These are phyloP conservation scores for Plagodis pulveraria DNA, from an alignment of 2,888 invertebrate species.

Conservation along the genomic window DNA sequence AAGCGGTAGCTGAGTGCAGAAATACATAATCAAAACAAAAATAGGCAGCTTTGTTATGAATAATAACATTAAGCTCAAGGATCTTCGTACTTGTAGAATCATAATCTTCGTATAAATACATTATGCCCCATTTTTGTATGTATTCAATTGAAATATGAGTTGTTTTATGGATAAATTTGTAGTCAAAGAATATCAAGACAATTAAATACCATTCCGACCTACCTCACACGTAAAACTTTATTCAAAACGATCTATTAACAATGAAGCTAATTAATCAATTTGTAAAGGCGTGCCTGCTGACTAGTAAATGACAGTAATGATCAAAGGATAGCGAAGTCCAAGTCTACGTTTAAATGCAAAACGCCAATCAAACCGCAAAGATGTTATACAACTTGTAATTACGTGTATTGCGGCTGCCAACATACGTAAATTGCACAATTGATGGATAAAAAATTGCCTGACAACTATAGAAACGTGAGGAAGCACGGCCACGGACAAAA, in stretches of 20 bases:
- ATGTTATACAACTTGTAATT: constrained; percentile 67
- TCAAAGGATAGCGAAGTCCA: constrained; percentile 47
- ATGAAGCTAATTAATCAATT: constrained; percentile 59
- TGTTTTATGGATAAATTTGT: background rate
- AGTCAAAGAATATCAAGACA: background rate
- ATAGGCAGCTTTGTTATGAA: background rate
- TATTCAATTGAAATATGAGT: too few relatives aligned
- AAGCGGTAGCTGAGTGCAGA: constrained; percentile 14
- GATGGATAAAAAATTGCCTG: constrained; percentile 43
- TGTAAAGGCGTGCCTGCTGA: constrained; percentile 47
- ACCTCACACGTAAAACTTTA: constrained; percentile 32
- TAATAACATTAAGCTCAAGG: background rate
- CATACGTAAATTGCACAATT: constrained; percentile 56
- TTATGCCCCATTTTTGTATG: too few relatives aligned
- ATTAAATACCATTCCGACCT: constrained; percentile 19
- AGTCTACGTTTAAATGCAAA: constrained; percentile 53
- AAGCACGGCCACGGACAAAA: constrained; percentile 25
- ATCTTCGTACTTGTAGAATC: background rate
- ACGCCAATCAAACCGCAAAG: constrained; percentile 54
- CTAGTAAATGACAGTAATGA: constrained; percentile 56
- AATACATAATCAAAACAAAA: background rate
- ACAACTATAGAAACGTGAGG: constrained; percentile 28
- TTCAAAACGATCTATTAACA: constrained; percentile 51
- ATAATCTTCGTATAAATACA: background rate
- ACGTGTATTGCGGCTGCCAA: constrained; percentile 55